Evolutionary conservation across 2,888 invertebrate genomes (phyloP).

Genomic region (Yponomeuta sedellus): DNA sequence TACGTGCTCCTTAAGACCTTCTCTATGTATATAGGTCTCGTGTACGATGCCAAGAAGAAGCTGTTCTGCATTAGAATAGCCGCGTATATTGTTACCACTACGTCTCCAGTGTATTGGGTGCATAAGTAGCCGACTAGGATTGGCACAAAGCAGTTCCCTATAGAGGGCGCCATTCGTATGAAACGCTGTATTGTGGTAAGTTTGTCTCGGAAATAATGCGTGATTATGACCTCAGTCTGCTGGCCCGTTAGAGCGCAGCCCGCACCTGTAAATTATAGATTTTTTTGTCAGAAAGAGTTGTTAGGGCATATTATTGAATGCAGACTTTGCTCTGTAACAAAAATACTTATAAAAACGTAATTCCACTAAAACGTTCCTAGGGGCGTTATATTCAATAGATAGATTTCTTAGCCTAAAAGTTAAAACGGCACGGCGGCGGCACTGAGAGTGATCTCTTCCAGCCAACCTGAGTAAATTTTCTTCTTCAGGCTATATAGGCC

Average conservation of each 20-base stretch:
- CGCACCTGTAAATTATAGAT: slow-evolving; percentile 56
- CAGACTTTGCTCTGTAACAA: too few relatives aligned
- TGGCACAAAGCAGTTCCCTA: slow-evolving; percentile 73
- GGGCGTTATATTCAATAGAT: too few relatives aligned
- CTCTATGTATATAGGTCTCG: slow-evolving; percentile 73
- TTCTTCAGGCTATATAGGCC: too few relatives aligned
- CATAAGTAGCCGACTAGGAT: slow-evolving; percentile 69
- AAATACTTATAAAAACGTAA: too few relatives aligned
- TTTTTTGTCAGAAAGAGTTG: not conserved
- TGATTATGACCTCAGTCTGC: slow-evolving; percentile 75
- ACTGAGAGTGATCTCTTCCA: too few relatives aligned
- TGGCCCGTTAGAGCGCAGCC: slow-evolving; percentile 75
- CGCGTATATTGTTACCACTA: slow-evolving; percentile 74
- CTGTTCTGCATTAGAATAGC: slow-evolving; percentile 77
- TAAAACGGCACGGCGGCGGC: too few relatives aligned
- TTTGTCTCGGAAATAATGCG: slow-evolving; percentile 77
- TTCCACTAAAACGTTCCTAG: too few relatives aligned
- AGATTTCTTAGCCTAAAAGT: too few relatives aligned
- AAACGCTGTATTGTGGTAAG: slow-evolving; percentile 68
- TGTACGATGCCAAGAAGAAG: slow-evolving; percentile 67
- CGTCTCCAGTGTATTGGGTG: slow-evolving; percentile 51
- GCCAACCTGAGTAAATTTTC: too few relatives aligned
- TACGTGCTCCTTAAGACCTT: slow-evolving; percentile 62
- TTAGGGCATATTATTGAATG: not conserved
- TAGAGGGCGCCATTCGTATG: slow-evolving; percentile 66